phyloP scores from a whole-genome alignment of 2,797 vertebrate species.

The Leucoraja ocellata region DNA sequence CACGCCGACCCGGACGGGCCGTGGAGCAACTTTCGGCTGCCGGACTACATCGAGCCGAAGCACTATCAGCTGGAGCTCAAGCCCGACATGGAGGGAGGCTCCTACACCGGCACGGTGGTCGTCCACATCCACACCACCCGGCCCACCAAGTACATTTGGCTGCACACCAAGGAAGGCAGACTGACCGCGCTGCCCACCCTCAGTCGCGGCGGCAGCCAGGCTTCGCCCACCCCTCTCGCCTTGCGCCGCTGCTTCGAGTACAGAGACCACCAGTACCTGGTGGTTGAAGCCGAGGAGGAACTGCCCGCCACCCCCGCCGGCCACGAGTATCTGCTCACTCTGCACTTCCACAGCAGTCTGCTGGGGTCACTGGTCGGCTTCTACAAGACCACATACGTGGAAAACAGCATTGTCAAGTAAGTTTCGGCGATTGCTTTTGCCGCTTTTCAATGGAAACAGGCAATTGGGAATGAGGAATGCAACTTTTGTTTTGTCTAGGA shows the following conservation, averaged over 20 bases:
- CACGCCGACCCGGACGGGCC: slow-evolving; percentile 60
- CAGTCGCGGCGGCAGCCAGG: slow-evolving; percentile 9
- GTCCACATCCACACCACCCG: slow-evolving; percentile 59
- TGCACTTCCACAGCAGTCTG: slow-evolving; percentile 81
- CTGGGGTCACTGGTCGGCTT: slow-evolving; percentile 88
- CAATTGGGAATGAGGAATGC: no score
- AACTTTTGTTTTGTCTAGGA: no score
- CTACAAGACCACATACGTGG: slow-evolving; percentile 79
- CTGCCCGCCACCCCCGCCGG: slow-evolving; percentile 47
- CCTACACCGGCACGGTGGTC: slow-evolving; percentile 68
- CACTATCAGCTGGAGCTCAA: slow-evolving; percentile 81
- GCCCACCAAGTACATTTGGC: slow-evolving; percentile 70
- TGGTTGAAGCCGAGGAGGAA: slow-evolving; percentile 62
- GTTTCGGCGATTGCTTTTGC: no score
- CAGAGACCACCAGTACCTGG: slow-evolving; percentile 70
- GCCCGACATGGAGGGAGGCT: slow-evolving; percentile 66
- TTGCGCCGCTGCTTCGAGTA: slow-evolving; percentile 76
- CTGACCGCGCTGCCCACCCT: slow-evolving; percentile 57
- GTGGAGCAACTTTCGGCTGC: slow-evolving; percentile 79
- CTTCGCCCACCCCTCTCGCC: slow-evolving; percentile 43
- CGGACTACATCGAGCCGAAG: slow-evolving; percentile 62
- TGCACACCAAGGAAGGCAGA: slow-evolving; percentile 79
- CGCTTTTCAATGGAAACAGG: no score
- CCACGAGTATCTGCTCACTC: slow-evolving; percentile 63
- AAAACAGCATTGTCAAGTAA: slow-evolving; percentile 47